Conservation (phyloP, 2,797 vertebrate species). For the Squalus acanthias region DNA sequence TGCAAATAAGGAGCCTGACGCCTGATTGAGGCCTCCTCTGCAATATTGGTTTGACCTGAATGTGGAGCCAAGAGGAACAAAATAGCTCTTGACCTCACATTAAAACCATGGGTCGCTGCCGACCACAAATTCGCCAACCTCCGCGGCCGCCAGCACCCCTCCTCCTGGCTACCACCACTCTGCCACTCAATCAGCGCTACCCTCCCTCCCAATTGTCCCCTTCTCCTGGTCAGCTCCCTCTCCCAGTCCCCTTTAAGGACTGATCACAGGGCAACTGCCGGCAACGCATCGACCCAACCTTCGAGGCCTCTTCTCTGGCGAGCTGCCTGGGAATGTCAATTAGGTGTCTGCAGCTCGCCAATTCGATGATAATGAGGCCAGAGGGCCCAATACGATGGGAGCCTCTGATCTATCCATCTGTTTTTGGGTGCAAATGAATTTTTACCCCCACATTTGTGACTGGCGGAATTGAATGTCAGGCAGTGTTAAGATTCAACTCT, state of each 20-base stretch:
- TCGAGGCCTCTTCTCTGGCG: not conserved
- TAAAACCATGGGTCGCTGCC: not conserved
- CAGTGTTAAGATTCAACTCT: not conserved
- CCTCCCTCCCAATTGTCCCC: not conserved
- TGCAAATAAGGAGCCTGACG: not conserved
- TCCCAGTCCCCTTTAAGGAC: not conserved
- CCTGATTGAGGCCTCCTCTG: not conserved
- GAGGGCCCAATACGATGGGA: not conserved
- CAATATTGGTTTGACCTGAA: not conserved
- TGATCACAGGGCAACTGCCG: not conserved
- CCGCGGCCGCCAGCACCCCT: not conserved
- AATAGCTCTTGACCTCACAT: not conserved
- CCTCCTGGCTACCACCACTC: not conserved
- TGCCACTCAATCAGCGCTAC: not conserved
- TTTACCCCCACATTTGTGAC: not conserved
- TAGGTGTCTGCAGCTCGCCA: not conserved
- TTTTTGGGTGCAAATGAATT: not conserved
- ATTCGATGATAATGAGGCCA: not conserved
- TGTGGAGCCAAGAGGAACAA: not conserved
- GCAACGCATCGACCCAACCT: not conserved
- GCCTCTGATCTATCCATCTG: not conserved
- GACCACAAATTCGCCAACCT: not conserved
- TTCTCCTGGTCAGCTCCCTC: not conserved
- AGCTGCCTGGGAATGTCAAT: not conserved
- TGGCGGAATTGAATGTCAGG: not conserved